A percentile compares a stretch with the other conserved stretches of the same genome.
Conservation (phyloP, 37 sponge, comb jelly and placozoan species). For the Cladorhizidae sp. region DNA sequence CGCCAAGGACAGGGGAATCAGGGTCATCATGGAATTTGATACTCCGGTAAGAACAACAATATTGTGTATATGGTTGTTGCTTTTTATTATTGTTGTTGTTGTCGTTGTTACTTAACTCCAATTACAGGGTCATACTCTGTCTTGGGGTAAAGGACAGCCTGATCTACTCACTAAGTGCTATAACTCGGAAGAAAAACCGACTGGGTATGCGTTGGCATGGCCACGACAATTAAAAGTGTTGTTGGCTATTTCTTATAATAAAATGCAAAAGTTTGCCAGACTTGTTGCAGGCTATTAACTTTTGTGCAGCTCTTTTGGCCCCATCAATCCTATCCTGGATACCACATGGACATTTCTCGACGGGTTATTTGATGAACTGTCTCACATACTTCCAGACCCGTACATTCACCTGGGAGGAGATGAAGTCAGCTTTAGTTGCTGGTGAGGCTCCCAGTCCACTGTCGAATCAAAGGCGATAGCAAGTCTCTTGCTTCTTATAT, state of each 20-base stretch:
- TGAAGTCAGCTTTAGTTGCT: conserved; percentile 85
- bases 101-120: background rate
- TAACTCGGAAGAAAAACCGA: conserved; percentile 38
- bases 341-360: conserved; percentile 77
- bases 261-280: too few relatives aligned
- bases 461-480: background rate
- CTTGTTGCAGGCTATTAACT: too few relatives aligned
- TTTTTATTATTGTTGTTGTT: background rate
- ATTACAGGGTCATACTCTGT: conserved; percentile 78
- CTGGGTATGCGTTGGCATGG: conserved; percentile 42
- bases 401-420: conserved; percentile 96
- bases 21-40: conserved; percentile 94
- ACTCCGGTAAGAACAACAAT: conserved; percentile 74
- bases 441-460: conserved; percentile 25
- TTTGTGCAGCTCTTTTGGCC: conserved; percentile 69
- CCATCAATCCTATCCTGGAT: conserved; percentile 81
- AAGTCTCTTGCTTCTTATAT: background rate
- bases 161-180: conserved; percentile 83
- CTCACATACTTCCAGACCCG: conserved; percentile 71
- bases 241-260: background rate
- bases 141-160: conserved; percentile 81
- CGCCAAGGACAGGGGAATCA: conserved; percentile 85
- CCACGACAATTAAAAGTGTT: background rate
- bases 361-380: conserved; percentile 76
- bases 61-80: background rate